Conservation (phyloP, 1,140 invertebrate species). For the Periplaneta americana region DNA sequence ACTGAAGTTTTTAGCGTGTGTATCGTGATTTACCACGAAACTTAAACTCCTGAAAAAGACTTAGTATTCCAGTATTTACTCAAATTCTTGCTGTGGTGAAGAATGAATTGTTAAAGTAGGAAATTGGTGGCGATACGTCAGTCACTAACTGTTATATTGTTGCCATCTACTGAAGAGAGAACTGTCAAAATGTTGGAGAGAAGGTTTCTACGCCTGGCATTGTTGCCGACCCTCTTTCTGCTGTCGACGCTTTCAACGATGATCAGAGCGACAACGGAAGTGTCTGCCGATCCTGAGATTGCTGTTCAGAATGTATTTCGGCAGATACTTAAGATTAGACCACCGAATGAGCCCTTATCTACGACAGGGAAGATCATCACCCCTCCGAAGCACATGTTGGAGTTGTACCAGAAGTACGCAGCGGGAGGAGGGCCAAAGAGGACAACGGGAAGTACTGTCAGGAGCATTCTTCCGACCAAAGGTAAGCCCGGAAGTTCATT, state of each 20-base stretch:
- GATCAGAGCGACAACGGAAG: not conserved
- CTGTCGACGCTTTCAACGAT: not conserved
- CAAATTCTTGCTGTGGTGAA: no score
- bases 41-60: no score
- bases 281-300: not conserved
- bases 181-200: not conserved
- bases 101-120: no score
- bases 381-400: conserved; percentile 9
- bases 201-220: not conserved
- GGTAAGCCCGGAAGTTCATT: no score
- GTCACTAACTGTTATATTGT: no score
- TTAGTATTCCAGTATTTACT: no score
- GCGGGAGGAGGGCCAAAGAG: not conserved
- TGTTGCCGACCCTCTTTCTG: not conserved
- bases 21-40: no score
- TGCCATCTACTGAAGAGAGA: not conserved
- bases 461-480: conserved; percentile 2
- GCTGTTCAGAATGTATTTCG: conserved; percentile 1
- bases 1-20: no score
- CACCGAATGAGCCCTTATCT: not conserved
- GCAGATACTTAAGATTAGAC: not conserved
- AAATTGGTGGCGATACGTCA: no score
- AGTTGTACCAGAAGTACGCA: conserved; percentile 9
- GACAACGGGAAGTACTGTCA: not conserved
- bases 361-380: not conserved